phyloP scores from a whole-genome alignment of 2,888 invertebrate species.

The Fabriciana adippe region DNA sequence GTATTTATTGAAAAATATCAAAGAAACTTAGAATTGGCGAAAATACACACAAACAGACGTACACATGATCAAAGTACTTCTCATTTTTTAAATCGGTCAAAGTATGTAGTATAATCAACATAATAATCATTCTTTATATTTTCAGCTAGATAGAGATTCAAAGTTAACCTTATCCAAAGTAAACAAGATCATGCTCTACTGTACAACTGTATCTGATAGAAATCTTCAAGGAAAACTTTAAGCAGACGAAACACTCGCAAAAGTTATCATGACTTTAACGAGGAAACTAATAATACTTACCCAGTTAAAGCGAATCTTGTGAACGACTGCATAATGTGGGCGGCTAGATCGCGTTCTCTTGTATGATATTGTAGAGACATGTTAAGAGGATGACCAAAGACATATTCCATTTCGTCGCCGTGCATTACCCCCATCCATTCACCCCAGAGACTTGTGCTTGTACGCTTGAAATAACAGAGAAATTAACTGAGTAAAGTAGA shows the following conservation, averaged over 20 bases:
- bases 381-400: conserved; percentile 97
- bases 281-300: conserved; percentile 81
- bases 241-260: neutral
- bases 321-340: conserved; percentile 96
- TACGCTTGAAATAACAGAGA: conserved; percentile 85
- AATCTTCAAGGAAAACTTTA: neutral
- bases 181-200: no score
- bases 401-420: conserved; percentile 98
- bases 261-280: neutral
- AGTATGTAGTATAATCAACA: no score
- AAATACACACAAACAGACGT: no score
- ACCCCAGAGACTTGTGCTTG: conserved; percentile 97
- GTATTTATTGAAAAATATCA: no score
- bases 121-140: no score
- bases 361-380: conserved; percentile 92
- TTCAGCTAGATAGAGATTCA: no score
- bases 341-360: conserved; percentile 92
- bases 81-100: no score
- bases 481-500: neutral
- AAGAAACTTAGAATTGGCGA: no score
- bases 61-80: no score
- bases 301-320: conserved; percentile 96
- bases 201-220: neutral
- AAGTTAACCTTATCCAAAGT: no score
- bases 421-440: conserved; percentile 99